Evolutionary conservation across 1,140 invertebrate genomes (phyloP).

Genomic region (Aphelenchoides besseyi): DNA sequence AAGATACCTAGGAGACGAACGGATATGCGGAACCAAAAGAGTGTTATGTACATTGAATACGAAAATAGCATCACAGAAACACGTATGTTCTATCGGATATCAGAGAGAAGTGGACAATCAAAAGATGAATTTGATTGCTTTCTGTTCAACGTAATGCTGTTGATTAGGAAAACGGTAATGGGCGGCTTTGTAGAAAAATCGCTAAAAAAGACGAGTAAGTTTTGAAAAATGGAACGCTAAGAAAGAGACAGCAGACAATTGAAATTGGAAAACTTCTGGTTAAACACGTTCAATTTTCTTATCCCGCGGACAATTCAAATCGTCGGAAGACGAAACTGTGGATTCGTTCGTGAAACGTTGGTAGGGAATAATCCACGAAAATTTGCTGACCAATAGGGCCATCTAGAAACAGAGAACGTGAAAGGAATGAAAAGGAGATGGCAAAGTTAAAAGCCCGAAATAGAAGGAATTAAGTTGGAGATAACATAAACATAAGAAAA

Average conservation of each 20-base stretch:
- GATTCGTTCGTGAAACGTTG: neutral
- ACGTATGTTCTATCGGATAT: too few relatives aligned
- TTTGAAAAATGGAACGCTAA: neutral
- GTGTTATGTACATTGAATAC: too few relatives aligned
- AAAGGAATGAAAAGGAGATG: neutral
- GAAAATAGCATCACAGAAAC: too few relatives aligned
- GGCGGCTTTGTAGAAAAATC: neutral
- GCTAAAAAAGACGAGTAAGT: neutral
- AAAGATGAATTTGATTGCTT: too few relatives aligned
- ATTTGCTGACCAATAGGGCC: neutral
- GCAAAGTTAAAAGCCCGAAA: neutral
- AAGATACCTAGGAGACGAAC: too few relatives aligned
- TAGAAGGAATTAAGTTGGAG: too few relatives aligned
- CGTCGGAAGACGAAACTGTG: too few relatives aligned
- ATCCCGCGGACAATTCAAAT: neutral
- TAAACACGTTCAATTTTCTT: neutral
- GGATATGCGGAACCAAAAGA: too few relatives aligned
- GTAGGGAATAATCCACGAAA: neutral
- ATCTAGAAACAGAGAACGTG: neutral
- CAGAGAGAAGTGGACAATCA: too few relatives aligned
- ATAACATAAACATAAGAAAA: neutral
- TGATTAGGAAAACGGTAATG: too few relatives aligned
- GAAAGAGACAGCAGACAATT: neutral
- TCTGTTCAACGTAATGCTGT: too few relatives aligned
- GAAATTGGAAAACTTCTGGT: neutral